Base-by-base conservation (phyloP, 2,113 vertebrate species). In the Calidris pugnax region DNA sequence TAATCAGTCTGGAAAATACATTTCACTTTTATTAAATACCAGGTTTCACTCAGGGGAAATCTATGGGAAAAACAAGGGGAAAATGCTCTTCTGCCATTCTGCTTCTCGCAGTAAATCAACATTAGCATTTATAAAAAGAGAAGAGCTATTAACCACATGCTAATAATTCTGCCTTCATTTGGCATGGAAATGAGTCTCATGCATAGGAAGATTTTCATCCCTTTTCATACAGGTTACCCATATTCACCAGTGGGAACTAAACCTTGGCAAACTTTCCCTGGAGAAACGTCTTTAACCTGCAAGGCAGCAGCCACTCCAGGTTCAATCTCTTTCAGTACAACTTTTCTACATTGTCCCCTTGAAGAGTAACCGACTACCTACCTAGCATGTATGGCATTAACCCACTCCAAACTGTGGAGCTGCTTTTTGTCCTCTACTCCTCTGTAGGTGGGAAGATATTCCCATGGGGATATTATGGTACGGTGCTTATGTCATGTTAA, bases 401-500 rank as follows among this genome's bases (percentile, higher is more conserved):
- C 5, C 11, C 17, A 5, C 18, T 51, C 35, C 35, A 39, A 47
- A 56, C 2, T 6, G 10, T 21, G 33, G 27, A 56, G 9, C 14
- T 79, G 63, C 15, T 60, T 62, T 76, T 43, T 68, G 35, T 50
- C 12, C 8, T 47, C 28, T 56, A 1, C 21, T 41, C 2, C 33
- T 73, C 20, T 27, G 39, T 11, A 73, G 30, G 26, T 16, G 9
- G 48, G 26, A 53, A 68, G 39, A 7, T 56, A 23, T 6, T 51
- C 23, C 9, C 12, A 13, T 6, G 18, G 6, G 11, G 7, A 5
- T 45, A 3, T 26, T 37, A 3, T 3, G 7, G 9, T 18, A 33
- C 0, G 4, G 5, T 69, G 26, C 9, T 26, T 35, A 33, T 2
- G 26, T 19, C 2, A 1, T 23, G 7, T 15, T 17, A 10, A 39